Evolutionary conservation across 2,113 vertebrate genomes (phyloP).

Genomic region (Cathartes aura): DNA sequence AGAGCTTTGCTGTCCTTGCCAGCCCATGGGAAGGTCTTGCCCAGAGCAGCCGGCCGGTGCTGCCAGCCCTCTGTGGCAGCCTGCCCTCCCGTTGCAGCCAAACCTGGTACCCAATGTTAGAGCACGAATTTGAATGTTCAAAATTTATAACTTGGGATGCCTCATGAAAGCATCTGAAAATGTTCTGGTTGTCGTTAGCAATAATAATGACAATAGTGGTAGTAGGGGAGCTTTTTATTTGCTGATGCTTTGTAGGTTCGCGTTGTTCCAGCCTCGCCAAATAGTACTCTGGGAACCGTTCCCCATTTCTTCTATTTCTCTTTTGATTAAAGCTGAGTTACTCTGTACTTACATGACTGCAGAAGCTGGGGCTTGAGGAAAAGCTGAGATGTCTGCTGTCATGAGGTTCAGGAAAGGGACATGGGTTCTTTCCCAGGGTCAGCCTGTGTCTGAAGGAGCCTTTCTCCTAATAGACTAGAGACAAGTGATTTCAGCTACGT

Average conservation of each 20-base stretch:
- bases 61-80: not conserved
- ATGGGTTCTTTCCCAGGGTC: not conserved
- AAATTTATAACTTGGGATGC: not conserved
- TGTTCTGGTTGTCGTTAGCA: not conserved
- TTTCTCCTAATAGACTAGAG: not conserved
- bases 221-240: not conserved
- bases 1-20: not conserved
- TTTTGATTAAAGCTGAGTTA: not conserved
- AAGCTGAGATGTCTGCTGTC: not conserved
- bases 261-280: not conserved
- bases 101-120: accelerated
- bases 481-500: accelerated
- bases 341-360: not conserved
- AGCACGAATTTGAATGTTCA: too few relatives aligned
- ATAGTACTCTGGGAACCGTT: not conserved
- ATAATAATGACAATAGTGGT: not conserved
- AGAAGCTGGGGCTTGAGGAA: not conserved
- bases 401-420: not conserved
- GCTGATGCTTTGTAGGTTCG: not conserved
- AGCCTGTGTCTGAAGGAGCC: not conserved
- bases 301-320: not conserved
- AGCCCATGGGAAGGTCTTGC: not conserved
- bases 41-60: not conserved
- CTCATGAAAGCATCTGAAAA: not conserved
- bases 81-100: not conserved